Base-by-base conservation (phyloP, 64 coral and sea anemone species). In the Montipora sp. region DNA sequence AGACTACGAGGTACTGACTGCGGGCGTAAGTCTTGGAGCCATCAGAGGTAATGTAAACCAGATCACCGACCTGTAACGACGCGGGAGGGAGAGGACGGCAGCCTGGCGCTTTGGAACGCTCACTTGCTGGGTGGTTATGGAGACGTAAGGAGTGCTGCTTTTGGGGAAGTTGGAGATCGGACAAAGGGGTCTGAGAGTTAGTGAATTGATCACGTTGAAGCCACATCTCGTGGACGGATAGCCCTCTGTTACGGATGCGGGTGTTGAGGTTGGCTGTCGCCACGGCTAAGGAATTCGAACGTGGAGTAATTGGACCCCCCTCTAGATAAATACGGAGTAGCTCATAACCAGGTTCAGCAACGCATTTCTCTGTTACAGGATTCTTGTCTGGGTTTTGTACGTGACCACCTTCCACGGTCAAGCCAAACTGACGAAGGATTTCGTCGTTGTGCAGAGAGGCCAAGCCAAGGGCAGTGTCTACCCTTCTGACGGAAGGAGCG, bases 11-110 rank as follows among this genome's bases (percentile, higher is more conserved):
- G 27, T 36, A 36, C 27, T 36, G 27, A 36, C 27, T 36, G 27
- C 27, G 27, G 27, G 27, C 27, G 27, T 63, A 88, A 0, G 88
- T 79, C 47, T 95, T 90, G 88, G 72, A 90, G 27, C 59, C 72
- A n/a, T 95, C 87, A 50, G 93, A 95, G 48, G 83, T 68, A 3
- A 95, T 73, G 48, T 95, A 95, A 48, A 95, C 89, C 27, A 95
- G 44, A 81, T 95, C 72, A 12, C 89, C 93, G 43, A 90, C 93
- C 47, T 72, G 81, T 15, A 86, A 14, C 6, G 87, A 24, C 11
- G 22, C 15, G 50, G 73, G 4, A 73, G 24, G 9, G 21, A n/a
- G 15, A 46, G 87, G 67, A 57, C 27, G 19, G 44, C 44, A 11
- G 44, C 66, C 13, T 16, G 93, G 81, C 0, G 88, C 93, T 80